Evolutionary conservation across 2,797 vertebrate species (phyloP).

Genomic region (Etheostoma perlongum): DNA sequence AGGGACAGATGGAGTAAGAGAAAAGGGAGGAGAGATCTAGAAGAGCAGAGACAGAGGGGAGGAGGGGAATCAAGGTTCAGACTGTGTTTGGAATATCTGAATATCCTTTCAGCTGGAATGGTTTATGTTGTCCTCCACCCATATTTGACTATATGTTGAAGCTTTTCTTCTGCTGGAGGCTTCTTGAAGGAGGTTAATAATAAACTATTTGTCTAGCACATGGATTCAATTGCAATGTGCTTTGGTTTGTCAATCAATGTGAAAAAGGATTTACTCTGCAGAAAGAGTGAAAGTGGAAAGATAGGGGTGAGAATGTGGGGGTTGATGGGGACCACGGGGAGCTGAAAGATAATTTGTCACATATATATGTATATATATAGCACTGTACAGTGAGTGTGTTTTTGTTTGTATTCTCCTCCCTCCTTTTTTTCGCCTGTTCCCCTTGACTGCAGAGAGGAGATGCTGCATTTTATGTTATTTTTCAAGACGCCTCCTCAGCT

Average conservation of each 20-base stretch:
- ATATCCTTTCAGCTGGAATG: constrained; percentile 24
- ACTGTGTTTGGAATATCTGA: constrained; percentile 23
- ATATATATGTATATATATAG: neutral
- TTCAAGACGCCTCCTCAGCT: constrained; percentile 84
- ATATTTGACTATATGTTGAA: constrained; percentile 41
- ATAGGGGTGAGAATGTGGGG: neutral
- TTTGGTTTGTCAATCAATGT: constrained; percentile 35
- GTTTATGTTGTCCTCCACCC: constrained; percentile 17
- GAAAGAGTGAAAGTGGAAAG: neutral
- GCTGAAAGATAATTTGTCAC: constrained; percentile 22
- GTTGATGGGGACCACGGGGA: constrained; percentile 7
- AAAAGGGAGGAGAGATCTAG: constrained; percentile 28
- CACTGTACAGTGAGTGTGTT: constrained; percentile 15
- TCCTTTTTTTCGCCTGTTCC: constrained; percentile 67
- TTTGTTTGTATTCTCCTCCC: constrained; percentile 53
- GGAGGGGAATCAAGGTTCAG: constrained; percentile 19
- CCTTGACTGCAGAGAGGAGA: constrained; percentile 76
- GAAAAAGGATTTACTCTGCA: neutral
- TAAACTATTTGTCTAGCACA: constrained; percentile 1
- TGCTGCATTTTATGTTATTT: constrained; percentile 84
- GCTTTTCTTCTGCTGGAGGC: neutral
- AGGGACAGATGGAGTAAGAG: constrained; percentile 54
- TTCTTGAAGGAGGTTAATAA: neutral
- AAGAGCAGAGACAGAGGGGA: constrained; percentile 1
- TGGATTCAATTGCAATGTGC: constrained; percentile 11